phyloP scores from a whole-genome alignment of 2,888 invertebrate species.

The Oscheius onirici region DNA sequence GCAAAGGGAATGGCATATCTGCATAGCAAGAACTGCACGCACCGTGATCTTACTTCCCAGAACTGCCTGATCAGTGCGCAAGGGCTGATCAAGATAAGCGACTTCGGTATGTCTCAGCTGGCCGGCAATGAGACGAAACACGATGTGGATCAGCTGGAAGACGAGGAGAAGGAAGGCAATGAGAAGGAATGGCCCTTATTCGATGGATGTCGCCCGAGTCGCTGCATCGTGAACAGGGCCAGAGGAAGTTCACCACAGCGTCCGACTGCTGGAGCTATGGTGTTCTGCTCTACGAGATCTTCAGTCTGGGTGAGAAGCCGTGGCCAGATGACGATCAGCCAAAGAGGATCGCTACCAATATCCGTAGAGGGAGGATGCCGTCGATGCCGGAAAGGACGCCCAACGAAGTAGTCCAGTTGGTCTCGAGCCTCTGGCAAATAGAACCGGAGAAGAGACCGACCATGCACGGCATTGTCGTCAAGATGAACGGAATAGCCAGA shows the following conservation, averaged over 20 bases:
- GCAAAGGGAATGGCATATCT: conserved; percentile 85
- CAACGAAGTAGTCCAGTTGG: background rate
- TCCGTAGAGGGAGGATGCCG: background rate
- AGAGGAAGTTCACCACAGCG: conserved; percentile 39
- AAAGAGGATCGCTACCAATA: conserved; percentile 14
- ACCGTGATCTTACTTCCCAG: conserved; percentile 85
- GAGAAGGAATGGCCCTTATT: background rate
- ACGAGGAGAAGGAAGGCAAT: background rate
- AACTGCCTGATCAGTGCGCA: conserved; percentile 79
- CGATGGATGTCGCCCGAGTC: conserved; percentile 65
- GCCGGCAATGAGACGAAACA: too few species aligned
- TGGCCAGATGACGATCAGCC: conserved; percentile 39
- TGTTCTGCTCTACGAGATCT: conserved; percentile 53
- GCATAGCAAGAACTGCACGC: conserved; percentile 84
- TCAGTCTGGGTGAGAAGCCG: conserved; percentile 42
- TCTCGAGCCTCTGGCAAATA: background rate
- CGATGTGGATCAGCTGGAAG: background rate
- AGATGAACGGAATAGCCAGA: background rate
- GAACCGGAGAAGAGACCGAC: background rate
- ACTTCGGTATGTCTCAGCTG: conserved; percentile 48
- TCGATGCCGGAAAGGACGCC: conserved; percentile 11
- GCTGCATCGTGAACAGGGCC: conserved; percentile 30
- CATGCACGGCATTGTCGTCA: background rate
- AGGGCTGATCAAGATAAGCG: conserved; percentile 47
- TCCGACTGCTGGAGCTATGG: conserved; percentile 60